phyloP scores from a whole-genome alignment of 30 jellyfish, hydroid and myxozoan genomes.

The Aurelia sp. region DNA sequence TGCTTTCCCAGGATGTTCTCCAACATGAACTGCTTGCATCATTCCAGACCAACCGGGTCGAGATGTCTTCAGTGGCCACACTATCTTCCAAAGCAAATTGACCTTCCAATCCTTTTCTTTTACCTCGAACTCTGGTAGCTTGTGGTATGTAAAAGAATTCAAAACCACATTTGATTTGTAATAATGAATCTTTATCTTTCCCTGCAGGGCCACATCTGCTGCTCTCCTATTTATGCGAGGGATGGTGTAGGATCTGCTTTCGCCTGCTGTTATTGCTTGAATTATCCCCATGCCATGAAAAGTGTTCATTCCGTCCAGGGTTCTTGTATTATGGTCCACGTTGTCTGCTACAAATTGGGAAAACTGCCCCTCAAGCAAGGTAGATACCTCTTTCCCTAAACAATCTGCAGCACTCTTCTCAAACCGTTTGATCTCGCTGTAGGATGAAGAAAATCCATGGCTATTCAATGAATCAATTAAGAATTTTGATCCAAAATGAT shows the following conservation, averaged over 20 bases:
- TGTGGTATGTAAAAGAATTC: constrained; percentile 9
- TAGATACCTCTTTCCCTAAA: constrained; percentile 12
- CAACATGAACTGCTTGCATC: constrained; percentile 25
- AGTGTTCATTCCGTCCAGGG: constrained; percentile 59
- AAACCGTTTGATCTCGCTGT: constrained; percentile 40
- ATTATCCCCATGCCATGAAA: constrained; percentile 69
- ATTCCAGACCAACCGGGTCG: constrained; percentile 63
- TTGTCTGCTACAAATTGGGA: constrained; percentile 60
- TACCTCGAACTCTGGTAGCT: constrained; percentile 9
- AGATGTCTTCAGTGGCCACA: background rate
- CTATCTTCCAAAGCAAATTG: constrained; percentile 14
- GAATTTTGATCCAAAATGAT: constrained; percentile 31
- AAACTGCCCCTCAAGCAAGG: constrained; percentile 35
- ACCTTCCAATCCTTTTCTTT: constrained; percentile 13
- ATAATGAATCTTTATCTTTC: background rate
- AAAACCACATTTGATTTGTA: constrained; percentile 6
- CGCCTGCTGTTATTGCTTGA: constrained; percentile 23
- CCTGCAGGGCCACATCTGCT: background rate
- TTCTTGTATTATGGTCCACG: constrained; percentile 56
- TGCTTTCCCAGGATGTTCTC: constrained; percentile 47
- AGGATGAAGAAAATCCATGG: constrained; percentile 51
- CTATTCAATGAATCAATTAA: constrained; percentile 29
- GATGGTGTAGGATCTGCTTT: background rate
- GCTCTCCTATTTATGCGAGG: constrained; percentile 36
- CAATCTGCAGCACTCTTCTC: constrained; percentile 20